A percentile compares a stretch with the other conserved stretches of the same genome.
These are phyloP conservation scores for Heterodera filipjevi DNA, from an alignment of 2,888 invertebrate genomes.

Conservation along the genomic window DNA sequence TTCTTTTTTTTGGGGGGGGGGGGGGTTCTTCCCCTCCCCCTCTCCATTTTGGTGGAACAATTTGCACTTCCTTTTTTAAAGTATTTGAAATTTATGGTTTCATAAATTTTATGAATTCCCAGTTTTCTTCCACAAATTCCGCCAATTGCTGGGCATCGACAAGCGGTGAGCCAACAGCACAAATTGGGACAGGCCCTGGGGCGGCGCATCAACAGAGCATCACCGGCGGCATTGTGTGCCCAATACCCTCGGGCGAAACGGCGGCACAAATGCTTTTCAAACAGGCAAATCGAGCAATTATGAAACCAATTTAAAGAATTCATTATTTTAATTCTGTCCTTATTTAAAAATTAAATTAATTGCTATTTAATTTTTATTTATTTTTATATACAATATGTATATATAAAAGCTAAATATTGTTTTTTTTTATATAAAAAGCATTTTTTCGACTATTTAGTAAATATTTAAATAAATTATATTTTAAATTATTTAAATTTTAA, in stretches of 20 bases:
- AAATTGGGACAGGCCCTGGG: not conserved
- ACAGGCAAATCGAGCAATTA: not conserved
- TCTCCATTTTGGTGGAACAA: no score
- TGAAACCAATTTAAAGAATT: no score
- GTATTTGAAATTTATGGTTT: not conserved
- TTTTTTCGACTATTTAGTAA: no score
- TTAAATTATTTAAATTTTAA: no score
- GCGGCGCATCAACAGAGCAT: not conserved
- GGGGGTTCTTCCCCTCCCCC: no score
- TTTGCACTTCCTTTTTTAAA: not conserved
- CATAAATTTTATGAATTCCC: not conserved
- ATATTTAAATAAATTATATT: not conserved
- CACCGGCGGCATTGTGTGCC: not conserved
- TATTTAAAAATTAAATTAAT: no score
- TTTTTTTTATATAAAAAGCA: no score
- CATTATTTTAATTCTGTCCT: no score
- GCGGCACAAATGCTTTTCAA: slow-evolving; percentile 13
- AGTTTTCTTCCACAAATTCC: slow-evolving; percentile 11
- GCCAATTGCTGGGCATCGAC: slow-evolving; percentile 9
- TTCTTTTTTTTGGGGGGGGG: no score
- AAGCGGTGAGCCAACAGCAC: not conserved
- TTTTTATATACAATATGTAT: no score
- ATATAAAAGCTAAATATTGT: no score
- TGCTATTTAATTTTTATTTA: no score
- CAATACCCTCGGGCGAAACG: not conserved